Evolutionary conservation across 2,113 vertebrate genomes (phyloP), one percentile per base, ranked within the genome.

Genomic region (Semicossyphus pulcher): DNA sequence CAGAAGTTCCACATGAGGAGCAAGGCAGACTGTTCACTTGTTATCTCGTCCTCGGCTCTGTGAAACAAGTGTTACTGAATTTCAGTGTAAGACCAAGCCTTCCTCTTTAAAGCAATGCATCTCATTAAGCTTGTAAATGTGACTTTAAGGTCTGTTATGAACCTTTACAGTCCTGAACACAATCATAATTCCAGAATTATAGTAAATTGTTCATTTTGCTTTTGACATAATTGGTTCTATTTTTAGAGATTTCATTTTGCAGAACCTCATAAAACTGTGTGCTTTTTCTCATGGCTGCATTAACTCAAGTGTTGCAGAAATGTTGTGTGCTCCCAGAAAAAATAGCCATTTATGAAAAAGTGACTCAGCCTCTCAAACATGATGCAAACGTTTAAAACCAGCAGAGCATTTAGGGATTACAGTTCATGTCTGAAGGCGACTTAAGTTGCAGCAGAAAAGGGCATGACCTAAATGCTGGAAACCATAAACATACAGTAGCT

Each of bases 381-480:
- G 29, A 44, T 20, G 61, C 32, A 31, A 36, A 26, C 21, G 34
- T 59, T 75, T 26, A 15, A 48, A 59, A 64, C 28, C 34, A 37
- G 25, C 42, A 31, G 54, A 57, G 21, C 44, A n/a, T 23, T 48
- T 10, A 39, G 34, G 54, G 74, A 72, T 42, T 57, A 61, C 25
- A 25, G 41, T 36, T 41, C 28, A 70, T 53, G 70, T 71, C 34
- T 56, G 45, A 47, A 67, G 28, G 20, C 18, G 28, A 29, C 42
- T 77, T 57, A 44, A 56, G 5, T 1, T 31, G 51, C 58, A 52
- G 53, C 26, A 3, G 63, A 52, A 69, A 70, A 66, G 60, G 44
- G 56, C 56, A 60, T 61, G 71, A 57, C 52, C 67, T 64, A 51
- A 47, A 79, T 44, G 7, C 44, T 31, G 26, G 45, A 49, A 73